Percentiles rank a stretch among this genome's conserved stretches.
Conservation (phyloP, 35 echinoderm and acorn worm species). For the Acanthaster planci region DNA sequence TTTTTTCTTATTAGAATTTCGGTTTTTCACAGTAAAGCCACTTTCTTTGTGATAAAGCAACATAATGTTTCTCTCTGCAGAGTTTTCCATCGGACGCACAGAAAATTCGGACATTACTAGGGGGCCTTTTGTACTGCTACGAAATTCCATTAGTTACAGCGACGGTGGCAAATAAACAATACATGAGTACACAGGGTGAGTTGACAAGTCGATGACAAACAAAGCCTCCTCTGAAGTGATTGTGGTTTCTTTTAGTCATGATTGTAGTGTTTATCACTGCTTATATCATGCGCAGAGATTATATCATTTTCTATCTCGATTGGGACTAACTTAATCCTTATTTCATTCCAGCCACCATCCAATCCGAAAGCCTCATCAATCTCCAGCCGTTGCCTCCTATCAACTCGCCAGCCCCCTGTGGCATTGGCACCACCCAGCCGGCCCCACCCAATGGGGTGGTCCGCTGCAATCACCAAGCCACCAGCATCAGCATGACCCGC, state of each 20-base stretch:
- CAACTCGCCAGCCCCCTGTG: slow-evolving; percentile 3
- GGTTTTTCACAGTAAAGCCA: too few species aligned
- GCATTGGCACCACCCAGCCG: not conserved
- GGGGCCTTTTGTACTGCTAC: slow-evolving; percentile 86
- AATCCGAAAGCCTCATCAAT: not conserved
- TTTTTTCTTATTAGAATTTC: too few species aligned
- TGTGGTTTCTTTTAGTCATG: too few species aligned
- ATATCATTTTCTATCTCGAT: not conserved
- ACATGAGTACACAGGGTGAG: slow-evolving; percentile 30
- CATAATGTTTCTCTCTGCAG: slow-evolving; percentile 50
- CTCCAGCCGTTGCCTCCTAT: slow-evolving; percentile 41
- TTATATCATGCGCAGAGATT: too few species aligned
- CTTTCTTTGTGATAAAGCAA: too few species aligned
- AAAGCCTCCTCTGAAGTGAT: too few species aligned
- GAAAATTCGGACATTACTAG: slow-evolving; percentile 86
- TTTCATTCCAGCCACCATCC: not conserved
- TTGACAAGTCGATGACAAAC: not conserved
- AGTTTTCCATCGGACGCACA: slow-evolving; percentile 90
- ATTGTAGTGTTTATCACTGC: too few species aligned
- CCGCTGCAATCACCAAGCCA: slow-evolving; percentile 23
- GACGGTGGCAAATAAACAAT: slow-evolving; percentile 38
- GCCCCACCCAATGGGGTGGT: slow-evolving; percentile 41
- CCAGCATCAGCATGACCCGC: slow-evolving; percentile 12
- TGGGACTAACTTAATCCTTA: not conserved
- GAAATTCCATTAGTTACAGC: slow-evolving; percentile 69